Evolutionary conservation across 2,888 invertebrate genomes (phyloP).

Genomic region (Strigamia transsilvanica): DNA sequence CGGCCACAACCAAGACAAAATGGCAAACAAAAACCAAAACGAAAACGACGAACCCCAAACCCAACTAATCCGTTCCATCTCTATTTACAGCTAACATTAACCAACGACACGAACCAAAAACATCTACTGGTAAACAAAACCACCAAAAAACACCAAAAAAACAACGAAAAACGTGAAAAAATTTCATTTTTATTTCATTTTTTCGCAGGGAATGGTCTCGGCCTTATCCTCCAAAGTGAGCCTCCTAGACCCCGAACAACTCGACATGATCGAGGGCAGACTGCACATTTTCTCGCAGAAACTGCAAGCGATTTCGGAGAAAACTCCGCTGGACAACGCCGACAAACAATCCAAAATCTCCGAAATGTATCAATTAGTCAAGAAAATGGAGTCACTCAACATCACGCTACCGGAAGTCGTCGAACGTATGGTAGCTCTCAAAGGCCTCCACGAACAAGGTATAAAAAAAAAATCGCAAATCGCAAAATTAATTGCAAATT

Average conservation of each 20-base stretch:
- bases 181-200: neutral
- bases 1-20: constrained; percentile 82
- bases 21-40: constrained; percentile 67
- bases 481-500: too few relatives aligned
- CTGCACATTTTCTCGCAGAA: constrained; percentile 77
- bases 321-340: constrained; percentile 67
- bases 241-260: constrained; percentile 80
- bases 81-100: constrained; percentile 58
- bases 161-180: neutral
- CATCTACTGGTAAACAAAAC: constrained; percentile 65
- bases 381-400: constrained; percentile 82
- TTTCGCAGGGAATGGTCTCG: constrained; percentile 73
- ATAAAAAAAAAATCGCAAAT: too few relatives aligned
- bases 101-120: constrained; percentile 62
- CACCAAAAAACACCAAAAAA: too few relatives aligned
- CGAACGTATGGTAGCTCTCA: constrained; percentile 85
- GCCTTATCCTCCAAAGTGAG: constrained; percentile 81
- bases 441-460: constrained; percentile 89
- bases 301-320: constrained; percentile 75
- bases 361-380: constrained; percentile 86
- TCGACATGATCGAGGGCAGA: constrained; percentile 85
- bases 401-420: constrained; percentile 81
- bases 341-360: constrained; percentile 70
- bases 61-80: too few relatives aligned
- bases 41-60: neutral